A percentile compares a stretch with the other conserved stretches of the same genome.
Evolutionary conservation across 2,113 vertebrate genomes (phyloP).

Genomic region (Bombycilla garrulus): DNA sequence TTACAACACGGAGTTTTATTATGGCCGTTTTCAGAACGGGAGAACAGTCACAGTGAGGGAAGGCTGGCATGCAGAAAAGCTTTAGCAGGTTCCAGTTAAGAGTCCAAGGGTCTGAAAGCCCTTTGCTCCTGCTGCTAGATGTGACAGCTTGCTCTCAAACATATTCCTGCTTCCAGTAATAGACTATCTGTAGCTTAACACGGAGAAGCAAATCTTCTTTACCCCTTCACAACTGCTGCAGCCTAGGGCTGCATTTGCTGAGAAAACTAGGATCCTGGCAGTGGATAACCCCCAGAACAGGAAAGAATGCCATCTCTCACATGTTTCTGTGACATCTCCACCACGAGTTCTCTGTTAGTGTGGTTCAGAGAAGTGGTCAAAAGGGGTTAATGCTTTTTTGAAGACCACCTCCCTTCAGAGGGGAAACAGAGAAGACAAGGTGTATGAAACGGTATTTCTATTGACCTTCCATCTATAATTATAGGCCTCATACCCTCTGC

Average conservation of each 20-base stretch:
- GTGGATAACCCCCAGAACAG: not conserved
- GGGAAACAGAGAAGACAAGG: not conserved
- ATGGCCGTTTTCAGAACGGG: not conserved
- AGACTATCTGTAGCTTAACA: not conserved
- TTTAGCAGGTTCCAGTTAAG: not conserved
- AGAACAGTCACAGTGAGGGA: not conserved
- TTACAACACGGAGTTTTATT: not conserved
- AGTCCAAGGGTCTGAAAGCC: not conserved
- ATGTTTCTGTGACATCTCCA: not conserved
- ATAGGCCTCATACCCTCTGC: slow-evolving; percentile 33
- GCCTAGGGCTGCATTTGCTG: not conserved
- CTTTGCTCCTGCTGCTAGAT: not conserved
- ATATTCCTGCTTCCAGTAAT: not conserved
- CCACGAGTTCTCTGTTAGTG: not conserved
- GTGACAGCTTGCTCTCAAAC: not conserved
- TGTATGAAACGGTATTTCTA: not conserved
- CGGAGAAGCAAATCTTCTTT: not conserved
- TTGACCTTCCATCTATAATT: not conserved
- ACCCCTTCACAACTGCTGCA: not conserved
- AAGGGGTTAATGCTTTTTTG: slow-evolving; percentile 23
- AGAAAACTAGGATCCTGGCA: not conserved
- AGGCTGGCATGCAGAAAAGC: not conserved
- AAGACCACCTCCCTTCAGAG: not conserved
- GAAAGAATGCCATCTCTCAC: not conserved
- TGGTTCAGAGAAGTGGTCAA: not conserved